A percentile compares a stretch with the other conserved stretches of the same genome.
Evolutionary conservation across 2,113 vertebrate genomes (phyloP).

Genomic region (Pseudorasbora parva): DNA sequence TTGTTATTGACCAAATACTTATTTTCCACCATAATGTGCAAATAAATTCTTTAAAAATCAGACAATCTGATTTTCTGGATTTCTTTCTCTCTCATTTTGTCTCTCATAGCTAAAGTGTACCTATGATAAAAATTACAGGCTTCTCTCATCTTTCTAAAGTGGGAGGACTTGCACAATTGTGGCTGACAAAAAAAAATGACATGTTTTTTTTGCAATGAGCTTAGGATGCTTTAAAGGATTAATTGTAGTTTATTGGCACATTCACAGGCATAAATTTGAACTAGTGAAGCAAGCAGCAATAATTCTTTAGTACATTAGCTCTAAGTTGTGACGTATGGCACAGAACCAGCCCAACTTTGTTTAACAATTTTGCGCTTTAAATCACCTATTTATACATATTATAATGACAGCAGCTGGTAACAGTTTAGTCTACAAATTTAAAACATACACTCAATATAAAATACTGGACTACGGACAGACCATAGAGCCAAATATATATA

Average conservation of each 20-base stretch:
- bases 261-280: not conserved
- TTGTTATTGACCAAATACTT: no score
- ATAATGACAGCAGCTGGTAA: not conserved
- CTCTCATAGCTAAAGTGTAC: no score
- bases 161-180: no score
- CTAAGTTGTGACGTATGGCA: not conserved
- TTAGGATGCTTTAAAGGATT: not conserved
- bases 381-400: not conserved
- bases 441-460: not conserved
- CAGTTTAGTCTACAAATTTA: constrained; percentile 21
- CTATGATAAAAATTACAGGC: no score
- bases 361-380: not conserved
- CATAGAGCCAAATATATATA: constrained; percentile 10
- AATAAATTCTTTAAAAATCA: no score
- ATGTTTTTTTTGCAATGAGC: not conserved
- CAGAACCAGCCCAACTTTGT: not conserved
- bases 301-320: constrained; percentile 11
- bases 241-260: not conserved
- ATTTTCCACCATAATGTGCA: no score
- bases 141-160: no score
- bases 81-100: no score
- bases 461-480: not conserved
- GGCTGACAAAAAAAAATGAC: no score
- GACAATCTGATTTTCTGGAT: no score
- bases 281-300: not conserved